phyloP scores from a whole-genome alignment of 64 coral and sea anemone species.

The Montipora cactus region DNA sequence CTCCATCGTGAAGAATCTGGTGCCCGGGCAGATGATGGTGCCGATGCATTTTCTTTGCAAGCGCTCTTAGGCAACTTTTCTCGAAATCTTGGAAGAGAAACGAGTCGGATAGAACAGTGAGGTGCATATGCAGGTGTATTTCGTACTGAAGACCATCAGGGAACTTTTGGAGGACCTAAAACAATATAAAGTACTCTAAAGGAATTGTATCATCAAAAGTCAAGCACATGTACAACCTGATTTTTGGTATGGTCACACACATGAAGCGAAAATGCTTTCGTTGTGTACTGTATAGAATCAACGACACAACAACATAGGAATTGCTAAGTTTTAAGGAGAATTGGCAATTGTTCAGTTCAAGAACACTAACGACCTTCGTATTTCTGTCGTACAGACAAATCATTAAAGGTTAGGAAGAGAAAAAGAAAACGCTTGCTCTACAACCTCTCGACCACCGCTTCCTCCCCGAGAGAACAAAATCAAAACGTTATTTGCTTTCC shows the following conservation, averaged over 20 bases:
- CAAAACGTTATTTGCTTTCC: no score
- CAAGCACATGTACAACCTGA: not conserved
- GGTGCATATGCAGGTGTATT: conserved; percentile 90
- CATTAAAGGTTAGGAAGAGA: no score
- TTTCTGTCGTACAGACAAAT: no score
- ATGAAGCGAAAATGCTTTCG: not conserved
- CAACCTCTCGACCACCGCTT: no score
- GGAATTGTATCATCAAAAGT: not conserved
- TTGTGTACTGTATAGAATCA: not conserved
- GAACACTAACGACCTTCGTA: no score
- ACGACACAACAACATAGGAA: no score
- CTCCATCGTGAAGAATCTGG: conserved; percentile 83
- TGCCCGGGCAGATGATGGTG: conserved; percentile 94
- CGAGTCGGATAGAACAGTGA: conserved; percentile 89
- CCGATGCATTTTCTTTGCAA: conserved; percentile 90
- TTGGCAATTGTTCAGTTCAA: no score
- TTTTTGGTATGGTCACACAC: no score
- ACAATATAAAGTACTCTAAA: not conserved
- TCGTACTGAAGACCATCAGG: conserved; percentile 97
- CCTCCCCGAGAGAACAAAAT: no score
- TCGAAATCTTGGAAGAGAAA: conserved; percentile 79
- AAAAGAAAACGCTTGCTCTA: no score
- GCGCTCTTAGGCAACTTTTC: conserved; percentile 67
- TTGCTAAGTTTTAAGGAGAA: no score
- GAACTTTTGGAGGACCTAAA: conserved; percentile 89